Percentiles rank a stretch among this genome's conserved stretches.
phyloP scores from a whole-genome alignment of 2,113 vertebrate genomes.

The Phyllopteryx taeniolatus region DNA sequence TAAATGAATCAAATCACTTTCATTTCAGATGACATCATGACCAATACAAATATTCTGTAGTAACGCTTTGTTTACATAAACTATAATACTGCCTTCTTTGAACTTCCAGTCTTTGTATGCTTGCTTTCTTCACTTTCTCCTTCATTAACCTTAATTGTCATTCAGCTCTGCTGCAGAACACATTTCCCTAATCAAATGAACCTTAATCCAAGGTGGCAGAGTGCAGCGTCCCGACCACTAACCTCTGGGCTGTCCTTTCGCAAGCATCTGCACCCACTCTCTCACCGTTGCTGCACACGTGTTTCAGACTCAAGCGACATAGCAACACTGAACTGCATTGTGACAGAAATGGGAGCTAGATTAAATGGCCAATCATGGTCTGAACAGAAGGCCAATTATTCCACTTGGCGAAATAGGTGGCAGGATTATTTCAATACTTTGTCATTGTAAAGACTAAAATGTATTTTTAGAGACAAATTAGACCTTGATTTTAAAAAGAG shows the following conservation, averaged over 20 bases:
- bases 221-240: constrained; percentile 29
- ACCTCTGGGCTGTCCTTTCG: constrained; percentile 36
- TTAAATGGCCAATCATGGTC: constrained; percentile 75
- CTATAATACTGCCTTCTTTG: neutral
- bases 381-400: constrained; percentile 68
- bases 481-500: neutral
- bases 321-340: constrained; percentile 56
- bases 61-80: constrained; percentile 8
- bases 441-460: constrained; percentile 28
- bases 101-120: constrained; percentile 3
- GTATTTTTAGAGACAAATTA: constrained; percentile 8
- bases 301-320: constrained; percentile 49
- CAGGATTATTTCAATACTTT: constrained; percentile 51
- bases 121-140: constrained; percentile 2
- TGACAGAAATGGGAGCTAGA: constrained; percentile 66
- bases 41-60: constrained; percentile 14
- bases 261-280: constrained; percentile 22
- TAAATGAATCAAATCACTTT: constrained; percentile 47
- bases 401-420: constrained; percentile 59
- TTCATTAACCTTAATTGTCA: constrained; percentile 45
- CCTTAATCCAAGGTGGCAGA: constrained; percentile 49
- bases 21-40: constrained; percentile 16
- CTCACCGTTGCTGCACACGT: constrained; percentile 6
- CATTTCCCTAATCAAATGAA: constrained; percentile 53
- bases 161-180: constrained; percentile 28